A percentile compares a stretch with the other conserved stretches of the same genome.
Conservation (phyloP, 2,113 vertebrate species). For the Thomomys bottae region DNA sequence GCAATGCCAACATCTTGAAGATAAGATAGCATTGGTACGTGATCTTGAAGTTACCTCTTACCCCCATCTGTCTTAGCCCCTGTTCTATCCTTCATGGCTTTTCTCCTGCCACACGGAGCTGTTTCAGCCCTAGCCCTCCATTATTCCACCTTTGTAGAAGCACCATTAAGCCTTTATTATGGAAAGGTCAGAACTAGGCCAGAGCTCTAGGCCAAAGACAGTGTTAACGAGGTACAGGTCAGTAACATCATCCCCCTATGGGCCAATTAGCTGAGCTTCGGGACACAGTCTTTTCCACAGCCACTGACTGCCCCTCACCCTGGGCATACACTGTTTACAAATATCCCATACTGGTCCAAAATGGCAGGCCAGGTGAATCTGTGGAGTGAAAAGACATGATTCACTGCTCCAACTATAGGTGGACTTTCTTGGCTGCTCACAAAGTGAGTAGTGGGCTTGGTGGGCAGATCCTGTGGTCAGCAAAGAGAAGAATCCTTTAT, state of each 20-base stretch:
- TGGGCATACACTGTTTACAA: constrained; percentile 56
- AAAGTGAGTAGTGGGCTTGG: neutral
- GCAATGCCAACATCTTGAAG: neutral
- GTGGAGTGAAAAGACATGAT: accelerated
- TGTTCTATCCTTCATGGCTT: neutral
- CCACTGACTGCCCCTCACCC: constrained; percentile 49
- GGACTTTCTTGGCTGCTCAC: neutral
- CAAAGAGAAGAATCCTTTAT: neutral
- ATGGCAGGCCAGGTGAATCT: neutral
- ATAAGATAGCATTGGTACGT: accelerated
- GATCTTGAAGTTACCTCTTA: neutral
- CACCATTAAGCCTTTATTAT: constrained; percentile 44
- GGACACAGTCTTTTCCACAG: constrained; percentile 46
- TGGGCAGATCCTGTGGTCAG: neutral
- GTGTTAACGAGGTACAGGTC: constrained; percentile 70
- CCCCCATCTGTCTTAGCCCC: too few species aligned
- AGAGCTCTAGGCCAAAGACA: constrained; percentile 42
- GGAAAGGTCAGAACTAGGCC: constrained; percentile 59
- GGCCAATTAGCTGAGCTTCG: constrained; percentile 69
- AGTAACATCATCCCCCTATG: constrained; percentile 47
- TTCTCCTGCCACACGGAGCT: neutral
- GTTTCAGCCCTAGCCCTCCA: accelerated
- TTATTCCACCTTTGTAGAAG: constrained; percentile 23
- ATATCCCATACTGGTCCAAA: constrained; percentile 8
- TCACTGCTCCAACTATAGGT: neutral